Conservation (phyloP, 2,113 vertebrate genomes). For the Ochotona curzoniae region DNA sequence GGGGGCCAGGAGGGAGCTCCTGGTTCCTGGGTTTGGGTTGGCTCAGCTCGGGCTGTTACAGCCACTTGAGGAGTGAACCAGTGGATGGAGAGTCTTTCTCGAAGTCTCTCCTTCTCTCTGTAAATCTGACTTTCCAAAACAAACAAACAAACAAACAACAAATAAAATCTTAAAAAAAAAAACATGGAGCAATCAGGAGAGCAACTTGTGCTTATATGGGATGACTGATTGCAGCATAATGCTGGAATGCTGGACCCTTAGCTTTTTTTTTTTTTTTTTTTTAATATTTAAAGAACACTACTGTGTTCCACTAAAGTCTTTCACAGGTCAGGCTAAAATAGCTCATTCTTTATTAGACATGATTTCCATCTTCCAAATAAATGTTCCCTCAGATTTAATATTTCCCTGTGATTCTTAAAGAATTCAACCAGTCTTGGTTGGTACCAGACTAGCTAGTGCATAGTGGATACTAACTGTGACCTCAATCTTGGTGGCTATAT, state of each 20-base stretch:
- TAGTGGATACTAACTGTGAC: neutral
- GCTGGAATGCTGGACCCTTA: neutral
- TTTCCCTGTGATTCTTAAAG: neutral
- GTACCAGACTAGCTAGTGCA: neutral
- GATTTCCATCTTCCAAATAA: neutral
- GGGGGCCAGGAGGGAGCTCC: no score
- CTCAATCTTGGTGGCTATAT: constrained; percentile 3
- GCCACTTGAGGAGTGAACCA: no score
- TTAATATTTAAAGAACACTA: constrained; percentile 31
- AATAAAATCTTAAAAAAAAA: no score
- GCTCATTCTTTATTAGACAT: neutral
- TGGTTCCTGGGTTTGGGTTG: no score
- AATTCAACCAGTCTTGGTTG: neutral
- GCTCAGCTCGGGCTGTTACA: no score
- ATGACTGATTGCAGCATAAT: no score
- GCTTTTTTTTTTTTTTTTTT: neutral
- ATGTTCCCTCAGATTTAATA: neutral
- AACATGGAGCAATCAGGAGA: no score
- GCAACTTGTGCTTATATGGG: no score
- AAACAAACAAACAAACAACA: no score
- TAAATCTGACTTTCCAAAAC: no score
- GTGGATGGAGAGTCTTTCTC: no score
- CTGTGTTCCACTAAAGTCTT: neutral
- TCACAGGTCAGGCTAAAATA: constrained; percentile 1
- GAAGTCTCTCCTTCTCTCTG: no score